Evolutionary conservation across 1,140 invertebrate species (phyloP).

Genomic region (Watersipora subatra): DNA sequence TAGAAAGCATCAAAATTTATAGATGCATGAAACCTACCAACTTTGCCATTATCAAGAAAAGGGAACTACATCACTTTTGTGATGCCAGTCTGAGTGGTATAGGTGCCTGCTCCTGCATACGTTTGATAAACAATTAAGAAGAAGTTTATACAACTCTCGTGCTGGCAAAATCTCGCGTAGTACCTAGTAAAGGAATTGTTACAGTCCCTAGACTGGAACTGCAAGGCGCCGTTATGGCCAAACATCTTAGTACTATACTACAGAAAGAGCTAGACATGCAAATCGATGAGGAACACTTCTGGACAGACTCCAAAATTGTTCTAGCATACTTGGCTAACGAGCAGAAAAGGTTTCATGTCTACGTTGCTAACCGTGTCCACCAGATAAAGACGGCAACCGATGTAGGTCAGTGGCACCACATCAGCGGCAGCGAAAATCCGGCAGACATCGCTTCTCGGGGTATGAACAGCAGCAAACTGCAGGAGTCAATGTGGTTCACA

Average conservation of each 20-base stretch:
- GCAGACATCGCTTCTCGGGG: slow-evolving; percentile 1
- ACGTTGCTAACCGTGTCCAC: not conserved
- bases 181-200: not conserved
- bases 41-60: not conserved
- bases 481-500: not conserved
- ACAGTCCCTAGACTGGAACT: slow-evolving; percentile 3
- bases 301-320: not conserved
- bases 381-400: not conserved
- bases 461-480: not conserved
- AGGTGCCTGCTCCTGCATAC: not conserved
- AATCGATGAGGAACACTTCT: not conserved
- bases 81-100: not conserved
- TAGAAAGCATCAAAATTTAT: not conserved
- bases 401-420: not conserved
- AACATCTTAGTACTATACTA: not conserved
- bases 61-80: slow-evolving; percentile 1
- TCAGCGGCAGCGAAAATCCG: not conserved
- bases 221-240: not conserved
- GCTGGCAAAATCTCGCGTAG: not conserved
- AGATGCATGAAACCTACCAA: not conserved
- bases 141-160: not conserved
- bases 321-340: not conserved
- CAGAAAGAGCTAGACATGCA: not conserved
- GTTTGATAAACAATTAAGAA: not conserved
- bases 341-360: not conserved